These are phyloP conservation scores for Cnemophilus loriae DNA, from an alignment of 2,113 vertebrate species.

Conservation along the genomic window DNA sequence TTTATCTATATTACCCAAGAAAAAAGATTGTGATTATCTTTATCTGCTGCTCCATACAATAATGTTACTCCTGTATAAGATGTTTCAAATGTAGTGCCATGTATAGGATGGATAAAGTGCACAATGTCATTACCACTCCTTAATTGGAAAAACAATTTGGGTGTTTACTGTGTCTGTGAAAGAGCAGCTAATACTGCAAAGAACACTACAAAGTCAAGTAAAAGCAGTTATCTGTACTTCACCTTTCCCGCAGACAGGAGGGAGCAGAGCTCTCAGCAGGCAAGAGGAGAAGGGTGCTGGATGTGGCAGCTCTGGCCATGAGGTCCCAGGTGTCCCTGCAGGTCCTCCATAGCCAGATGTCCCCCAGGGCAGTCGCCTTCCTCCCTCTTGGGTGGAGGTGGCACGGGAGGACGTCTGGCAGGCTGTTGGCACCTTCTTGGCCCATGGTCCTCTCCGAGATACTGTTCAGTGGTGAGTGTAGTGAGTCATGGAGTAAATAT, in stretches of 20 bases:
- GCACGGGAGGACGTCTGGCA: not conserved
- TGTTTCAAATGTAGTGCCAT: not conserved
- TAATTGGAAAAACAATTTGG: not conserved
- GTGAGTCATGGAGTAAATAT: not conserved
- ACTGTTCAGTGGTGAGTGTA: not conserved
- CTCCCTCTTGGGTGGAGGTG: not conserved
- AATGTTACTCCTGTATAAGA: not conserved
- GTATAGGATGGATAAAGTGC: not conserved
- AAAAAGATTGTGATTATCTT: not conserved
- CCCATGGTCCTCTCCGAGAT: not conserved
- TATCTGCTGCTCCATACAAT: not conserved
- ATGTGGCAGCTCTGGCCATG: rapidly evolving
- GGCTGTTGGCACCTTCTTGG: not conserved
- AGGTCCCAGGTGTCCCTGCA: not conserved
- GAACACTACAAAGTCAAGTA: not conserved
- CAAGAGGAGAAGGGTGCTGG: not conserved
- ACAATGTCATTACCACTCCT: not conserved
- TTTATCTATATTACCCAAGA: not conserved
- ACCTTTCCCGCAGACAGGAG: not conserved
- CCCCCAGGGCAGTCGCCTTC: not conserved
- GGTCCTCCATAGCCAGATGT: not conserved
- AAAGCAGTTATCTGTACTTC: not conserved
- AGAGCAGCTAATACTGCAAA: not conserved
- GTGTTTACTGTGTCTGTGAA: not conserved
- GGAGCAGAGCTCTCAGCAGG: rapidly evolving